phyloP scores from a whole-genome alignment of 1,140 invertebrate genomes.

The Drosophila orosa region DNA sequence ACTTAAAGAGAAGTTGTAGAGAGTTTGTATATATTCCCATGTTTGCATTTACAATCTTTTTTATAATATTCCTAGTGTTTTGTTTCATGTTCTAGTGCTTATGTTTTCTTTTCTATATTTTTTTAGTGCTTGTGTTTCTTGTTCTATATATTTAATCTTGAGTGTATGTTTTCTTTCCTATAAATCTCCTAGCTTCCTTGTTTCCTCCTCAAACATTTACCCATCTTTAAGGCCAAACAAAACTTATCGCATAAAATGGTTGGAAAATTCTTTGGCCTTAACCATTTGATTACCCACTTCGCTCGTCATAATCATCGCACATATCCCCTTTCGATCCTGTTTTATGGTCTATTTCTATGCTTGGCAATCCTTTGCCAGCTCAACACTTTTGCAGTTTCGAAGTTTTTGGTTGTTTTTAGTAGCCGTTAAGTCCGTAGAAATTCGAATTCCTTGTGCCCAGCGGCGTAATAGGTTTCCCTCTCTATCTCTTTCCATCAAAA shows the following conservation, averaged over 20 bases:
- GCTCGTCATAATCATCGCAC: slow-evolving; percentile 43
- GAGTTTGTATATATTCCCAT: too few relatives aligned
- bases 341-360: slow-evolving; percentile 24
- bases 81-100: background rate
- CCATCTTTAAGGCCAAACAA: background rate
- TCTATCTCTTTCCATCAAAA: background rate
- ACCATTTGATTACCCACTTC: slow-evolving; percentile 43
- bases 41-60: background rate
- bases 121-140: background rate
- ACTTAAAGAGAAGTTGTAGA: too few relatives aligned
- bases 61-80: background rate
- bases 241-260: slow-evolving; percentile 20
- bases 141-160: background rate
- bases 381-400: slow-evolving; percentile 50
- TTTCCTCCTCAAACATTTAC: background rate
- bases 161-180: too few relatives aligned
- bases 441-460: slow-evolving; percentile 22
- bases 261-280: background rate
- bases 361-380: slow-evolving; percentile 41
- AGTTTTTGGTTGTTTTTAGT: slow-evolving; percentile 47
- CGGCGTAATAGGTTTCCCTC: slow-evolving; percentile 48
- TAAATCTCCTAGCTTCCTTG: background rate
- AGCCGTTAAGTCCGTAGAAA: slow-evolving; percentile 50
- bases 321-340: slow-evolving; percentile 11
- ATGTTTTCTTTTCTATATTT: too few relatives aligned